phyloP scores from a whole-genome alignment of 2,888 invertebrate species.

The Hyposoter didymator region DNA sequence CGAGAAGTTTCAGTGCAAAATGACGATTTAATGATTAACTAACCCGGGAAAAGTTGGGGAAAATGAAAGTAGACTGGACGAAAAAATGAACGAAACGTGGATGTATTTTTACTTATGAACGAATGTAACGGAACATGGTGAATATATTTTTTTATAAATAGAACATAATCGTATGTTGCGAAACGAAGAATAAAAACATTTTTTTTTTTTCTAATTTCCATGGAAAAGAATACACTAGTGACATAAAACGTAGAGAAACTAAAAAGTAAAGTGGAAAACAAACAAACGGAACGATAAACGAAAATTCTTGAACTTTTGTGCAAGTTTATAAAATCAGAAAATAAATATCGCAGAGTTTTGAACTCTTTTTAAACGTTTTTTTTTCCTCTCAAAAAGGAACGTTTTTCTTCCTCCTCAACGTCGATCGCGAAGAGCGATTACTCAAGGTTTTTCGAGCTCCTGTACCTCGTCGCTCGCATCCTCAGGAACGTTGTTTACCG shows the following conservation, averaged over 20 bases:
- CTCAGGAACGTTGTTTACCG: not conserved
- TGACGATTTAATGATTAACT: not conserved
- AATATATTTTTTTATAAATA: not conserved
- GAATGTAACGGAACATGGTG: not conserved
- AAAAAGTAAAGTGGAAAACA: not conserved
- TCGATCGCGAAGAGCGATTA: not conserved
- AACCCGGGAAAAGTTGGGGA: constrained; percentile 6
- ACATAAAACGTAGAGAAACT: not conserved
- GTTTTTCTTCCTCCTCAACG: not conserved
- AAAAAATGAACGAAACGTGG: not conserved
- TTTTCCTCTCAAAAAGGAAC: not conserved
- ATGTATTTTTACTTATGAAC: constrained; percentile 9
- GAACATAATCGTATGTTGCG: not conserved
- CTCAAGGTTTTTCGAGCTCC: constrained; percentile 3
- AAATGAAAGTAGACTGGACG: not conserved
- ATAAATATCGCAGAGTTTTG: not conserved
- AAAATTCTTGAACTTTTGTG: not conserved
- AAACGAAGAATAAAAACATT: not conserved
- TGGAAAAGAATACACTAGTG: not conserved
- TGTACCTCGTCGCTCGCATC: not conserved
- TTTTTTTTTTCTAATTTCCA: not conserved
- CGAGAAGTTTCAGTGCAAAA: not conserved
- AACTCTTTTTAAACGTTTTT: not conserved
- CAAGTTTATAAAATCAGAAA: not conserved
- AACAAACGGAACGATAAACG: not conserved